Evolutionary conservation across 2,113 vertebrate genomes (phyloP), one percentile per base, ranked within the genome.

Genomic region (Climacteris rufus): DNA sequence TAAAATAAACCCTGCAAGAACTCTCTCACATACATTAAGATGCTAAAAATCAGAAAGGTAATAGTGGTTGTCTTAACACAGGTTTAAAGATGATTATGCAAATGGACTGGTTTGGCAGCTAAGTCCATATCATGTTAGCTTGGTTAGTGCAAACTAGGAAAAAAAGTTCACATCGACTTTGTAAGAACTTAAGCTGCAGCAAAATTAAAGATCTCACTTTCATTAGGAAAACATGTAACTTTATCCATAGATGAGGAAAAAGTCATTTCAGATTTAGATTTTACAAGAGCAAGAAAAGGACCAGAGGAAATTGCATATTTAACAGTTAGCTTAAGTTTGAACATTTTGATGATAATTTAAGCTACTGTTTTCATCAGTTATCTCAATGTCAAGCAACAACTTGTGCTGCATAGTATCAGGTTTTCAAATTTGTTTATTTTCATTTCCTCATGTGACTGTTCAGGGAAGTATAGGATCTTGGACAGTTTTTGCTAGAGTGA

Each of bases 181-280:
- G 6, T 30, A n/a, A 57, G 52, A 37, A 37, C 6, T 45, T 60
- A 53, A 49, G 12, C 4, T 61, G 24, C 13, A 60, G 31, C 20
- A 74, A 50, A 66, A n/a, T 52, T 8, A 81, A 89, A 71, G 10
- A 19, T 65, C 4, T 47, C 4, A 25, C 8, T 57, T 40, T 13
- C 18, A 15, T 50, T 68, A 45, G 30, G 70, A 91, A 91, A 79
- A 47, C 3, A 37, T 42, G 21, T 23, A 35, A 35, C 24, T 87
- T 57, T 63, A 59, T 56, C 74, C 16, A 10, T 15, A 54, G 25
- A 69, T 82, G 33, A 83, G 28, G 20, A 21, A 75, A 75, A 49
- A 91, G 13, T 65, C 75, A 77, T 84, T 70, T 91, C 53, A 90
- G 42, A 52, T 87, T 63, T 87, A 86, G 71, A 28, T 66, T 79